Conservation (phyloP, 2,113 vertebrate species). For the Noctilio leporinus region DNA sequence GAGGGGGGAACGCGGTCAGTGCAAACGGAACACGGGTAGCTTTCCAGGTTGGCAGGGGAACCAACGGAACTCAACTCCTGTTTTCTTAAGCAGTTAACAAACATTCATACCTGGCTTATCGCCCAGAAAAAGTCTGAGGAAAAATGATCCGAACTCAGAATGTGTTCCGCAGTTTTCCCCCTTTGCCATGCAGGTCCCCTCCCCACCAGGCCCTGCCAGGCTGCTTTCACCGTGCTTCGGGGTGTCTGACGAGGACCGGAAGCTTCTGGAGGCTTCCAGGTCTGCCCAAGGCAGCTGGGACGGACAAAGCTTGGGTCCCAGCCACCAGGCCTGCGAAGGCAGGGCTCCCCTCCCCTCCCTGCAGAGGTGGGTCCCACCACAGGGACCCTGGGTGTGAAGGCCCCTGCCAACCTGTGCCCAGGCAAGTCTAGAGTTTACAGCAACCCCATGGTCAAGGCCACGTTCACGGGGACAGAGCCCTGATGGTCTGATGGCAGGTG, state of each 20-base stretch:
- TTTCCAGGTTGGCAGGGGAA: rapidly evolving
- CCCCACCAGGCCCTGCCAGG: not conserved
- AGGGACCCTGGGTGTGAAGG: rapidly evolving
- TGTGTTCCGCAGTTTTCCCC: not conserved
- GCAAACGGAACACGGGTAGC: rapidly evolving
- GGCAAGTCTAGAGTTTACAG: rapidly evolving
- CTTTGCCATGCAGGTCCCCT: rapidly evolving
- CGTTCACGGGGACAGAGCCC: not conserved
- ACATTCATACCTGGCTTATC: not conserved
- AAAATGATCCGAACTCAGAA: rapidly evolving
- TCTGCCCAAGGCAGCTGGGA: not conserved
- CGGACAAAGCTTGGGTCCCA: not conserved
- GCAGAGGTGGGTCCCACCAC: rapidly evolving
- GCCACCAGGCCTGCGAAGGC: not conserved
- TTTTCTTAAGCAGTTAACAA: not conserved
- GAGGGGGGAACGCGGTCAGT: not conserved
- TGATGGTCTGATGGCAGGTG: rapidly evolving
- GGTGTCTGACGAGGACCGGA: not conserved
- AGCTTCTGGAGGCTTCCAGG: not conserved
- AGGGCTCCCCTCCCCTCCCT: rapidly evolving
- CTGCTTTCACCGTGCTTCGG: not conserved
- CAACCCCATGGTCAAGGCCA: rapidly evolving
- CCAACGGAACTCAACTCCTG: too few species aligned
- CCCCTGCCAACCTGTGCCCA: rapidly evolving
- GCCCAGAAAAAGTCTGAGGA: not conserved